These are phyloP conservation scores for Otolemur crassicaudatus DNA, from an alignment of 2,797 vertebrate genomes.

Conservation along the genomic window DNA sequence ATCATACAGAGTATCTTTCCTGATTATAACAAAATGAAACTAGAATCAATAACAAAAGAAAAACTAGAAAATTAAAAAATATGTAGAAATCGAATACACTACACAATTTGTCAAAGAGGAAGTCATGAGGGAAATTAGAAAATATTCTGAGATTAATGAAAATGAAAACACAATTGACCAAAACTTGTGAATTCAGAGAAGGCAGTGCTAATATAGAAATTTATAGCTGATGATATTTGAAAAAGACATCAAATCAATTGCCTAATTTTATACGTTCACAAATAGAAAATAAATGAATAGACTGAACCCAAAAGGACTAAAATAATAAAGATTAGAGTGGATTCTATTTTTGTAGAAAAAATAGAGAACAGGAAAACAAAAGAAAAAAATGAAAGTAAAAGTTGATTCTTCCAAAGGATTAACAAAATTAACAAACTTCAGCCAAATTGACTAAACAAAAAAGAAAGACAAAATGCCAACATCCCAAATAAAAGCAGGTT, in stretches of 20 bases:
- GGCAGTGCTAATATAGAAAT: background rate
- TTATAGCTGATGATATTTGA: background rate
- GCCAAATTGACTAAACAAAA: background rate
- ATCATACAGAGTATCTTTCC: background rate
- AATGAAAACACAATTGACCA: background rate
- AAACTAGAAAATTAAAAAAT: background rate
- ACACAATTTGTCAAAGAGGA: background rate
- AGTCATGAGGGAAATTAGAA: background rate
- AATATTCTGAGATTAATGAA: background rate
- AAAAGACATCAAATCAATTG: background rate
- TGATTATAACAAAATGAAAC: background rate
- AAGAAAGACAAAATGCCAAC: background rate
- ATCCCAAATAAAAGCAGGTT: background rate
- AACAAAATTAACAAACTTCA: background rate
- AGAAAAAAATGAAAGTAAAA: background rate
- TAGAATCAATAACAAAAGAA: background rate
- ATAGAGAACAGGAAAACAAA: background rate
- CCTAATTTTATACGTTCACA: background rate
- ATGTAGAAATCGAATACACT: background rate
- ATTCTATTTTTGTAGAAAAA: background rate
- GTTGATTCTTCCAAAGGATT: background rate
- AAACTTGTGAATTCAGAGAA: background rate
- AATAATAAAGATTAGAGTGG: background rate
- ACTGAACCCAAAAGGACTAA: background rate
- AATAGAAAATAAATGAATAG: background rate